These are phyloP conservation scores for Halcyon chelicuti DNA, from an alignment of 2,797 vertebrate genomes.

Conservation along the genomic window DNA sequence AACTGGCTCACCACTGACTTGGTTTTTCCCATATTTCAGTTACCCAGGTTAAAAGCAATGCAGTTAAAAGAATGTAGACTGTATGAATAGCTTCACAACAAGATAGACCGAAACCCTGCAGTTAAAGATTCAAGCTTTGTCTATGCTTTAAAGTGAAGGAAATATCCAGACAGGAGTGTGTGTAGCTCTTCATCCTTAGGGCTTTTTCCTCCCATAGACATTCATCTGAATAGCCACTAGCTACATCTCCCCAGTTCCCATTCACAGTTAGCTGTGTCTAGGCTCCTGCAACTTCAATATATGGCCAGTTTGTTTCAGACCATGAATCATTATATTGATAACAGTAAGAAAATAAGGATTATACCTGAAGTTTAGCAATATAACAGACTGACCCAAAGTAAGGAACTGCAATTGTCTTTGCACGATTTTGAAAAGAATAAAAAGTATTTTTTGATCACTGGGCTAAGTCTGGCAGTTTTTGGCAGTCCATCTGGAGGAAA, in stretches of 20 bases:
- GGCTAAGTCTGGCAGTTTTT: neutral
- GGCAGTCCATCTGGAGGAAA: neutral
- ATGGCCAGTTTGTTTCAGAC: neutral
- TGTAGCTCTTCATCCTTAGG: neutral
- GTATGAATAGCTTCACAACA: neutral
- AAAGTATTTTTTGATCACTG: neutral
- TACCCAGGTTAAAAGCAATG: neutral
- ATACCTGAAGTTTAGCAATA: neutral
- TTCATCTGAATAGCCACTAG: neutral
- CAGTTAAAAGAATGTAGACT: neutral
- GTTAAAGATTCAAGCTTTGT: neutral
- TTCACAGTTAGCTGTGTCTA: neutral
- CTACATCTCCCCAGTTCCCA: neutral
- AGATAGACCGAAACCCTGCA: neutral
- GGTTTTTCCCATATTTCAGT: neutral
- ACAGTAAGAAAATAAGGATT: neutral
- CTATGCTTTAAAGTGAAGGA: constrained; percentile 8
- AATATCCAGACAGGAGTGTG: neutral
- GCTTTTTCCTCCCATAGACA: neutral
- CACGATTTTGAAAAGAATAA: neutral
- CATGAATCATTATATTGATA: neutral
- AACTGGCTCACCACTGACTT: neutral
- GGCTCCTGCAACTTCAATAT: neutral
- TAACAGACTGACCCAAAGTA: neutral
- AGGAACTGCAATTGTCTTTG: neutral